These are phyloP conservation scores for Papilio polytes DNA, from an alignment of 1,140 invertebrate genomes.

Conservation along the genomic window DNA sequence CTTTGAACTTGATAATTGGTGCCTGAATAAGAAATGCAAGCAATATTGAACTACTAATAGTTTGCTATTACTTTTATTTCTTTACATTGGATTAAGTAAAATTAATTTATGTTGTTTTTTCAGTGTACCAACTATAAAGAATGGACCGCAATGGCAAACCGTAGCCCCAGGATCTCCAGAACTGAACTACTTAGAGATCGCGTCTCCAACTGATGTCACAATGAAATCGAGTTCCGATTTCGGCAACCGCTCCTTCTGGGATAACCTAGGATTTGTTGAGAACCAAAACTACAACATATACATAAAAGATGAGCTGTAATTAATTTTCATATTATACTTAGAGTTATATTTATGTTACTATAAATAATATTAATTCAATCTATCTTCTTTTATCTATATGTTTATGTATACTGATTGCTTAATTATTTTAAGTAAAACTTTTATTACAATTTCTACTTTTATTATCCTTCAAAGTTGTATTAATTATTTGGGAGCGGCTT, in stretches of 20 bases:
- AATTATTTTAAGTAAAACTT: neutral
- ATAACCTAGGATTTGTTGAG: conserved; percentile 83
- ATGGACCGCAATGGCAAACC: conserved; percentile 57
- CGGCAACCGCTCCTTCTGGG: conserved; percentile 84
- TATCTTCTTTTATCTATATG: neutral
- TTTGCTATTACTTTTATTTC: neutral
- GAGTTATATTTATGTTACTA: neutral
- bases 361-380: neutral
- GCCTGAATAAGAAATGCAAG: neutral
- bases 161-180: conserved; percentile 66
- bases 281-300: conserved; percentile 73
- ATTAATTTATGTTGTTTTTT: conserved; percentile 25
- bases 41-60: neutral
- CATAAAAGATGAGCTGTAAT: conserved; percentile 75
- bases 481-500: neutral
- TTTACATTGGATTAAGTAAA: neutral
- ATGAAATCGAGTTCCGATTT: conserved; percentile 81
- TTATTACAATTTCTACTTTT: neutral
- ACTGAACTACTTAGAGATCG: conserved; percentile 83
- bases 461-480: neutral
- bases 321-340: neutral
- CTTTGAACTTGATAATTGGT: neutral
- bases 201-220: conserved; percentile 68
- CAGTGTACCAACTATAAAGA: conserved; percentile 61
- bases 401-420: neutral